Evolutionary conservation across 1,140 invertebrate species (phyloP), one percentile per base, ranked within the genome.

Genomic region (Ephestia elutella): DNA sequence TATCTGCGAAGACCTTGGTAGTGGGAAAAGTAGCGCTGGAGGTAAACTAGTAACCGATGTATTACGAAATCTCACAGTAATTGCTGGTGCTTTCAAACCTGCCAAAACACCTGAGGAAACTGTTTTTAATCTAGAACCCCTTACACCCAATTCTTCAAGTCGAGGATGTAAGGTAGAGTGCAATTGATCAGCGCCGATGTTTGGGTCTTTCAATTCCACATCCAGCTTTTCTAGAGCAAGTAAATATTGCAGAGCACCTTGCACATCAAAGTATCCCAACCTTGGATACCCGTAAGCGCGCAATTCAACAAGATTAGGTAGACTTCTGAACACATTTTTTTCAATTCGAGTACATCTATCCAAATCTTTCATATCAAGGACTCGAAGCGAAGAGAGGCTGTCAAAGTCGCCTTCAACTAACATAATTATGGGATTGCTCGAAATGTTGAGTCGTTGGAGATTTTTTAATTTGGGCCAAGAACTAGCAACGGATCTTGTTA

Each of bases 1-100:
- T 15, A 97, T 92, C 57, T 92, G 91, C 0, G 95, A 95, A 3
- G 96, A 97, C 71, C 95, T 91, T 0, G 96, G 96, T n/a, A 98
- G 91, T 0, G 96, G 95, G 70, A 97, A 96, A 54, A 98, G 92
- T 18, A 97, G 75, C 0, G 95, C 93, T 5, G 95, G 93, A 2
- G 95, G 95, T 60, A 97, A 87, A 0, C 90, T 88, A 25, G 91
- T 92, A 1, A 97, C 76, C 0, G 94, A 96, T 1, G 96, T 97
- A 73, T 97, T 95, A 13, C 92, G 91, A 10, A 98, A 79, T 53
- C 92, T 90, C 11, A 98, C 91, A 0, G 89, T 90, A n/a, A 97
- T 90, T 9, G 91, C 78, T 13, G 90, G 90, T 25, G 90, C 92
- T 66, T 95, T 94, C 0, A 97, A 88, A 2, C 96, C 95, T 0